Evolutionary conservation across 1,140 invertebrate genomes (phyloP).

Genomic region (Psilanteris sp.): DNA sequence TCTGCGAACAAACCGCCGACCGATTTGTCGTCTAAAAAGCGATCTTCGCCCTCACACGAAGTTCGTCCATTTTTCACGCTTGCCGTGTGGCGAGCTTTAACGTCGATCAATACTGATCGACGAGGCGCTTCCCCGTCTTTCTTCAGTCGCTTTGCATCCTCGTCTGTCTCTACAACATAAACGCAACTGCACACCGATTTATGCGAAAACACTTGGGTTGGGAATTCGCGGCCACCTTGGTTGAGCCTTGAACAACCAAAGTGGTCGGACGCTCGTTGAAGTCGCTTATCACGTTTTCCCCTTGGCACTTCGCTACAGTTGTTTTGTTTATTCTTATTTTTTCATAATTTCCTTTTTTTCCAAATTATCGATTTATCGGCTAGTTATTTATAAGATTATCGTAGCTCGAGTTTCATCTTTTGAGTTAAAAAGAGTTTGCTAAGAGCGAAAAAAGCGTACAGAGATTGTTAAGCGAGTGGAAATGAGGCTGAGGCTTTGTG

Average conservation of each 20-base stretch:
- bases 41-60: neutral
- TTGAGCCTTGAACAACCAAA: conserved; percentile 12
- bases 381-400: conserved; percentile 53
- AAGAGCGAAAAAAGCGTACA: neutral
- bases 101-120: conserved; percentile 59
- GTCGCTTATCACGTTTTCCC: neutral
- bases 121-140: conserved; percentile 20
- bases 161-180: neutral
- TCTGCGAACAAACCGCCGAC: no score
- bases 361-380: conserved; percentile 55
- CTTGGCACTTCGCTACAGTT: neutral
- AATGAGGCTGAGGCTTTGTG: conserved; percentile 13
- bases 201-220: conserved; percentile 25
- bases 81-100: conserved; percentile 18
- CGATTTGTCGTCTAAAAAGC: no score
- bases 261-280: conserved; percentile 1
- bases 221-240: conserved; percentile 23
- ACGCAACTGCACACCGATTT: conserved; percentile 20
- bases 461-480: conserved; percentile 27
- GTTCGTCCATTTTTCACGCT: conserved; percentile 49
- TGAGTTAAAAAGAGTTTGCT: conserved; percentile 2
- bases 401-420: conserved; percentile 42
- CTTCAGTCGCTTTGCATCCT: conserved; percentile 10
- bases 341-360: no score
- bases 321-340: no score